Base-by-base conservation (phyloP, 35 echinoderm and acorn worm species). In the Apostichopus parvimensis region DNA sequence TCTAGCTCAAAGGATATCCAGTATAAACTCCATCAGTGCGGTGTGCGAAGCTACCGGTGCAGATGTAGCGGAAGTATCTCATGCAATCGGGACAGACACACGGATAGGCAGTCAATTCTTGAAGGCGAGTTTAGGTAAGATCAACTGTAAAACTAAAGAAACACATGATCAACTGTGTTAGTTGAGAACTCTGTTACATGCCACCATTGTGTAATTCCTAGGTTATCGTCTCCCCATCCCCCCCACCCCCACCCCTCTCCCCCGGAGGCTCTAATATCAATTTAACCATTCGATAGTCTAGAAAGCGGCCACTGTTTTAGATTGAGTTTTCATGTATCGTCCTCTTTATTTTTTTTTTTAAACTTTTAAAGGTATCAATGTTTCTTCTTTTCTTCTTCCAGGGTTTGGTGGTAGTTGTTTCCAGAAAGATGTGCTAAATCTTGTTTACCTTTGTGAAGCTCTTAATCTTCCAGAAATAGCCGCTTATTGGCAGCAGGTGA, bases 321-420 rank as follows among this genome's bases (percentile, higher is more conserved):
- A 45, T 45, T 45, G 34, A 45, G 34, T 45, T 45, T 45, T 45
- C 34, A 45, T 45, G 34, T 45, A 45, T 45, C 34, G 34, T 45
- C 34, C 34, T 45, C 34, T 3, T 0, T 45, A 45, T 45, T 45
- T 45, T 45, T 45, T 45, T 45, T 45, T 45, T 45, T 45, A 4
- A 45, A 68, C 11, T 68, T 10, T 10, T 11, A 68, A 68, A 11
- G 9, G 11, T 18, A 68, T 68, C 64, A 68, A 68, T 9, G 11
- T 68, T 68, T 68, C 11, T 68, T 14, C 8, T 11, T 18, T 0
- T 68, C 18, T 68, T 18, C 18, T 1, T 75, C 1, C 14, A 96
- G 97, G 97, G 53, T 98, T 98, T 87, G 97, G 97, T 71, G 97
- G 97, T 1, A 96, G 95, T 77, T 98, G 97, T 93, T 98, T 98